These are phyloP conservation scores for Lemur catta DNA, from an alignment of 2,797 vertebrate genomes.

Conservation along the genomic window DNA sequence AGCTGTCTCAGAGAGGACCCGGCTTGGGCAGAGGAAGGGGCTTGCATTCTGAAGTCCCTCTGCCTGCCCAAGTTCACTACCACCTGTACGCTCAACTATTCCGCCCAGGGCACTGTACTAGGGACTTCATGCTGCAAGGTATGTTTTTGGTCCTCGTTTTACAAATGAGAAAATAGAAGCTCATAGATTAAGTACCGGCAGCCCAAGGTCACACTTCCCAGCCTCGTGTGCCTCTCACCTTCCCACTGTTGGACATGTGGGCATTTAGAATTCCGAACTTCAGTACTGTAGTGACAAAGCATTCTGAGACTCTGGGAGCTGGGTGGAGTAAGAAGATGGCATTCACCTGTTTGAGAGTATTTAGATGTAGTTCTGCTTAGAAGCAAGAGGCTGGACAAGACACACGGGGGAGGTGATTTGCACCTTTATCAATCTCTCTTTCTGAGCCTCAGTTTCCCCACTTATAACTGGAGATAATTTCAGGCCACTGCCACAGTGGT, in stretches of 20 bases:
- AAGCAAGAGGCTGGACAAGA: neutral
- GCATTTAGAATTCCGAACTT: neutral
- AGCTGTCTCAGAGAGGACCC: neutral
- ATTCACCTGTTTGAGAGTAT: neutral
- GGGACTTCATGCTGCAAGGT: neutral
- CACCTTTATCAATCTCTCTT: neutral
- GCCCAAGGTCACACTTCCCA: neutral
- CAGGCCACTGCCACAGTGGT: neutral
- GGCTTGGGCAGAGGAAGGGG: neutral
- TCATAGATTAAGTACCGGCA: neutral
- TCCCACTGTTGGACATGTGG: neutral
- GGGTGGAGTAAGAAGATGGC: neutral
- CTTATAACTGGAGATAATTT: neutral
- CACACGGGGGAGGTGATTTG: neutral
- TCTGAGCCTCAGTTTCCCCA: neutral
- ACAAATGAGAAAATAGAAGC: neutral
- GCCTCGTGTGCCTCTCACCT: too few species aligned
- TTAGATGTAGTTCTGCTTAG: neutral
- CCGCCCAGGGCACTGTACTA: neutral
- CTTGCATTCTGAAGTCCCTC: neutral
- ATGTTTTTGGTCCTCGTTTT: neutral
- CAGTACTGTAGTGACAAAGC: neutral
- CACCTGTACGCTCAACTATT: neutral
- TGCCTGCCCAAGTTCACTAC: neutral
- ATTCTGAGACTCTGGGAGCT: neutral